Evolutionary conservation across 1,140 invertebrate species (phyloP), one percentile per base, ranked within the genome.

Genomic region (Drosophila varians): DNA sequence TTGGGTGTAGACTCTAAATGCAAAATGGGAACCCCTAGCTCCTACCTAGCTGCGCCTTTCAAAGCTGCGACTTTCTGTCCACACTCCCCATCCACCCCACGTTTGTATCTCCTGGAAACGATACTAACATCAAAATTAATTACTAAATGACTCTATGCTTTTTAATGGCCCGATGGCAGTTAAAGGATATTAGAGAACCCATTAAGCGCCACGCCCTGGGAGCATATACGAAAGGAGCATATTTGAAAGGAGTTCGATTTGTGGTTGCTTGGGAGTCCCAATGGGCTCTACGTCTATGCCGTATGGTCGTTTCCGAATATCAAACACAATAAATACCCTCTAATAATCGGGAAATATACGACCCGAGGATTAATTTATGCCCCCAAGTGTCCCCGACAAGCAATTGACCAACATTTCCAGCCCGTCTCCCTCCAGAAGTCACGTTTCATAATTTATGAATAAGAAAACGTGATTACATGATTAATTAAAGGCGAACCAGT

Each of bases 141-240:
- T 87, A 87, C 82, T 74, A 87, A 87, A 87, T 87, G 82, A 87
- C 82, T 82, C 82, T 87, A 87, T 87, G 82, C 82, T 87, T 87
- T 87, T 87, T 87, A 87, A 87, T 87, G 82, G 75, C 60, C 68
- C 79, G 70, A 58, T 78, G 76, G 82, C 77, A 87, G 73, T 87
- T 87, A 86, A 77, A 87, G 74, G 82, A 87, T 87, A 87, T 87
- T 87, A 87, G 82, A 87, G 77, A 87, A 80, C 82, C 83, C 77
- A 87, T 87, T 87, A 87, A 77, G 74, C 64, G 31, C 74, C 55
- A 74, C 79, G 52, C 74, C 64, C 38, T 9, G 19, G 19, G 34
- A 55, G 48, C 34, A 38, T 65, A 60, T 53, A 34, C 49, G n/a
- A n/a, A n/a, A n/a, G n/a, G n/a, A n/a, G n/a, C 21, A 31, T 7